Evolutionary conservation across 2,113 vertebrate genomes (phyloP).

Genomic region (Takifugu flavidus): DNA sequence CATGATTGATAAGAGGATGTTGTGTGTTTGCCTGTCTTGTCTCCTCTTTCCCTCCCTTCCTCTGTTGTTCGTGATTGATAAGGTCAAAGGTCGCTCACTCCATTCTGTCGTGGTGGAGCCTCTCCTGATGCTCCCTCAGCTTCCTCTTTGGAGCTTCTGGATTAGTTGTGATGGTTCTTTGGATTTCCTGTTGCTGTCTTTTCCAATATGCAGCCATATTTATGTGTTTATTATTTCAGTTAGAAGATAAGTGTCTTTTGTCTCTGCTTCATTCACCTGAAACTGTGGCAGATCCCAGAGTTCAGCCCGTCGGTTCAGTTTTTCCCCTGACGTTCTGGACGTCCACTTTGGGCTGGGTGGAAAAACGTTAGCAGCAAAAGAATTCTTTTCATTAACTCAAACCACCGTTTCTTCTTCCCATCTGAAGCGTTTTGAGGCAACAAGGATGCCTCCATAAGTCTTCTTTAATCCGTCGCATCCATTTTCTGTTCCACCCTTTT

Average conservation of each 20-base stretch:
- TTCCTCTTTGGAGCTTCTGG: neutral
- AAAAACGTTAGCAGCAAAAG: neutral
- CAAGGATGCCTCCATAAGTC: constrained; percentile 4
- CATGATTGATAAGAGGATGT: constrained; percentile 59
- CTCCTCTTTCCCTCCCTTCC: constrained; percentile 29
- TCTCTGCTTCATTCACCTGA: no score
- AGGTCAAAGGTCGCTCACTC: constrained; percentile 49
- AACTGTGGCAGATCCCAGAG: no score
- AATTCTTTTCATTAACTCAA: neutral
- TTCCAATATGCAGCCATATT: no score
- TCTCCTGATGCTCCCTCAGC: constrained; percentile 10
- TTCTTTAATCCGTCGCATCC: neutral
- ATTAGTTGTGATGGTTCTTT: neutral
- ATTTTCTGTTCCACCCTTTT: constrained; percentile 38
- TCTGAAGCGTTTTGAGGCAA: constrained; percentile 6
- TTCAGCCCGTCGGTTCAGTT: no score
- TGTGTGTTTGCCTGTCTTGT: constrained; percentile 35
- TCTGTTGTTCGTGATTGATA: constrained; percentile 59
- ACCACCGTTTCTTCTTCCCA: neutral
- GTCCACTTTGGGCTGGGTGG: no score
- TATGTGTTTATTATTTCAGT: no score
- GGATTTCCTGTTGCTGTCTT: neutral
- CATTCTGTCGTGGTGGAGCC: constrained; percentile 14
- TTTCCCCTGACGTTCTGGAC: no score
- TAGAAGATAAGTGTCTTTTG: no score